Conservation (phyloP, 1,140 invertebrate genomes). For the Drosophila punjabiensis region DNA sequence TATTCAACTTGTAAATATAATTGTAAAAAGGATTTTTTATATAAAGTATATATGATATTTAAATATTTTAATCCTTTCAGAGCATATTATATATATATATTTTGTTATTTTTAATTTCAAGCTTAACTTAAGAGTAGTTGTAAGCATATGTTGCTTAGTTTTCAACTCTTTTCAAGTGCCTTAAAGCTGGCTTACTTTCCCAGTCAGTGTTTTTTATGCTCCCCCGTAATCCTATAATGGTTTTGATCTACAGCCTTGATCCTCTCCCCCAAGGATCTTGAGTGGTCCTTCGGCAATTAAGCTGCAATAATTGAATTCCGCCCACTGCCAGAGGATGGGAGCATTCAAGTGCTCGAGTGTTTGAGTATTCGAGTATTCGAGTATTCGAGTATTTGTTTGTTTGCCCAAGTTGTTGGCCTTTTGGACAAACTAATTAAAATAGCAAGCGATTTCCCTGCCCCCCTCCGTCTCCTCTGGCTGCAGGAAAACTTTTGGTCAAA, state of each 20-base stretch:
- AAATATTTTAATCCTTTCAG: not conserved
- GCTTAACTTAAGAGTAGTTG: no score
- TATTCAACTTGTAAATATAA: no score
- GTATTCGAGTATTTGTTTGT: conserved; percentile 33
- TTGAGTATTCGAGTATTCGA: conserved; percentile 9
- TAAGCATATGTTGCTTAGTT: not conserved
- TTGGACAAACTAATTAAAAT: conserved; percentile 78
- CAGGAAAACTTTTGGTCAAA: conserved; percentile 36
- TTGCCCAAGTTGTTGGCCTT: conserved; percentile 49
- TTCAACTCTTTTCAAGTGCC: not conserved
- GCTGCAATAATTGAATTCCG: conserved; percentile 70
- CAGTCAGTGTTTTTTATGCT: not conserved
- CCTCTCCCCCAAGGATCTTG: not conserved
- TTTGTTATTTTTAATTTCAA: not conserved
- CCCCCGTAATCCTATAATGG: conserved; percentile 17
- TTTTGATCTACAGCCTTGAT: not conserved
- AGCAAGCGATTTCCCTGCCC: conserved; percentile 34
- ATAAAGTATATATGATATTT: no score
- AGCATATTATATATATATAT: no score
- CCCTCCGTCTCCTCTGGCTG: not conserved
- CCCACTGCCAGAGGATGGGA: conserved; percentile 3
- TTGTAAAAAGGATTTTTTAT: no score
- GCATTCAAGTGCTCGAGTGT: conserved; percentile 8
- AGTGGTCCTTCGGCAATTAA: conserved; percentile 48
- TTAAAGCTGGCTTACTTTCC: not conserved